Conservation (phyloP, 2,888 invertebrate genomes). For the Pinctada fucata region DNA sequence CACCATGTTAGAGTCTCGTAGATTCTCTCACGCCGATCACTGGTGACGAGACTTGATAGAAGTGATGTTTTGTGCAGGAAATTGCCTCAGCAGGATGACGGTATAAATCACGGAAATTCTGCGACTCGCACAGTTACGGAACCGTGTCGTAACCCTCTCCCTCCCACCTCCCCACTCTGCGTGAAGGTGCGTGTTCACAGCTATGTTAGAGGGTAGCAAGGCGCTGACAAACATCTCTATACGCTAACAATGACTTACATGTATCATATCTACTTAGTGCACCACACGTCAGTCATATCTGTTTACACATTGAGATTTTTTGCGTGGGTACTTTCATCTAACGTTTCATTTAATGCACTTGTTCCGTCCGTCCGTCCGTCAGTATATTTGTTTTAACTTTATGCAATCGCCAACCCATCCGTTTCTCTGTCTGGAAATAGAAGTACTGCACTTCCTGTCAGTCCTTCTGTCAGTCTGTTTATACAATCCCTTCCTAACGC, state of each 20-base stretch:
- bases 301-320: no score
- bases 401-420: no score
- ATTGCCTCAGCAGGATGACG: slow-evolving; percentile 33
- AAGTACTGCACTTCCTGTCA: no score
- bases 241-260: slow-evolving; percentile 6
- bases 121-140: slow-evolving; percentile 6
- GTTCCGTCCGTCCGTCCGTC: no score
- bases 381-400: no score
- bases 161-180: not conserved
- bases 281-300: not conserved
- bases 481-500: no score
- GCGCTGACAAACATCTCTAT: no score
- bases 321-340: no score
- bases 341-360: no score
- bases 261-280: slow-evolving; percentile 1
- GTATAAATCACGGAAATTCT: slow-evolving; percentile 33
- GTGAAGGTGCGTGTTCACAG: slow-evolving; percentile 4
- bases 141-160: not conserved
- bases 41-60: slow-evolving; percentile 35
- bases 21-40: slow-evolving; percentile 18
- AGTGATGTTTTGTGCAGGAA: slow-evolving; percentile 31
- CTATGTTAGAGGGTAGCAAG: no score
- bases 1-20: not conserved
- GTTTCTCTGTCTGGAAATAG: no score
- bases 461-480: no score